Percentiles rank a stretch among this genome's conserved stretches.
Evolutionary conservation across 2,797 vertebrate genomes (phyloP).

Genomic region (Lepilemur septentrionalis): DNA sequence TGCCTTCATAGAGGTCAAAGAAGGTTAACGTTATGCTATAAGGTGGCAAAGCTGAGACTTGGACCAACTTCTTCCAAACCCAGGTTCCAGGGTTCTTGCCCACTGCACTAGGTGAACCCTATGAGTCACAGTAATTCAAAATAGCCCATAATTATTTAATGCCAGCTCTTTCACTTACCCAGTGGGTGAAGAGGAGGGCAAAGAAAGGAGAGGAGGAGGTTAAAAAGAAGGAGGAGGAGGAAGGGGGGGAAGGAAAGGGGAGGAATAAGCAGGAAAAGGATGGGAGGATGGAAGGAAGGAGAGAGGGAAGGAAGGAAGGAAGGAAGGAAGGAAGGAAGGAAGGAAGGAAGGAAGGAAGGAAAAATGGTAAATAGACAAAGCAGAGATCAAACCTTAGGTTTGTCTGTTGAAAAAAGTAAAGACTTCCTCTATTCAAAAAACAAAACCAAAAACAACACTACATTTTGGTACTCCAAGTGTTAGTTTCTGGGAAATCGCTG

Average conservation of each 20-base stretch:
- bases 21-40: background rate
- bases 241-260: too few species aligned
- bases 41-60: background rate
- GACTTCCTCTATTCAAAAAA: background rate
- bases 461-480: background rate
- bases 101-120: background rate
- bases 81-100: background rate
- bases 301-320: background rate
- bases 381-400: background rate
- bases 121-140: background rate
- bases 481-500: background rate
- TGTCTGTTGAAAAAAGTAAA: background rate
- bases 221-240: background rate
- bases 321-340: background rate
- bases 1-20: background rate
- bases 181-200: background rate
- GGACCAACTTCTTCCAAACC: background rate
- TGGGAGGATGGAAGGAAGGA: rapidly evolving
- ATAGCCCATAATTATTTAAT: background rate
- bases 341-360: rapidly evolving
- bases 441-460: background rate
- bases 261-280: too few species aligned
- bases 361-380: background rate
- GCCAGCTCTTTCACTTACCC: background rate
- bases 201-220: background rate